Percentiles rank a stretch among this genome's conserved stretches.
Conservation (phyloP, 2,888 invertebrate species). For the Orthosia gothica region DNA sequence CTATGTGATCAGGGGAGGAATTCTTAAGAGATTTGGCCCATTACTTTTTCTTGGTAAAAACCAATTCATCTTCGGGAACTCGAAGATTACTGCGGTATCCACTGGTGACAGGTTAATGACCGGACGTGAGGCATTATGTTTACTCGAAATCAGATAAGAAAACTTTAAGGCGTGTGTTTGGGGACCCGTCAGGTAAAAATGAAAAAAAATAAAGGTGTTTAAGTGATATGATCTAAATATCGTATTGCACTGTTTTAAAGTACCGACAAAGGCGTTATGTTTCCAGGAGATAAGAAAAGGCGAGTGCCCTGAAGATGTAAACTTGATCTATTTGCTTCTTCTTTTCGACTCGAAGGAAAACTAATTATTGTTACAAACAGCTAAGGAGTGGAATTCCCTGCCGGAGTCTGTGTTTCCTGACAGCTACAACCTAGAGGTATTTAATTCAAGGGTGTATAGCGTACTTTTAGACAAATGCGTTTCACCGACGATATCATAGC, state of each 20-base stretch:
- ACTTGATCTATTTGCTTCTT: neutral
- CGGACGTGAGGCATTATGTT: conserved; percentile 51
- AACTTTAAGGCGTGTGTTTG: conserved; percentile 33
- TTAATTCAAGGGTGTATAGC: too few relatives aligned
- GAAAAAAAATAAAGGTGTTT: conserved; percentile 29
- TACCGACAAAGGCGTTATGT: conserved; percentile 28
- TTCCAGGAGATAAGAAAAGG: neutral
- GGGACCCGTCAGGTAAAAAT: conserved; percentile 38
- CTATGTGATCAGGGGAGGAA: neutral
- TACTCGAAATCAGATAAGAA: conserved; percentile 51
- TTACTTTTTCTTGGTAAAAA: neutral
- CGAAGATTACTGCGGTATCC: conserved; percentile 35
- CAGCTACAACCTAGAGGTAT: too few relatives aligned
- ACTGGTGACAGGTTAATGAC: conserved; percentile 55
- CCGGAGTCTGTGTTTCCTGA: too few relatives aligned
- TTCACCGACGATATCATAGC: too few relatives aligned
- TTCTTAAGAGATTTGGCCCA: neutral
- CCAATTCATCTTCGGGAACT: conserved; percentile 19
- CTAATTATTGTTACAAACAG: too few relatives aligned
- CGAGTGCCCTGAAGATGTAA: neutral
- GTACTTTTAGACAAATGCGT: too few relatives aligned
- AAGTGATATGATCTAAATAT: conserved; percentile 42
- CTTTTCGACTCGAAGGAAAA: too few relatives aligned
- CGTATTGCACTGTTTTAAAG: conserved; percentile 22
- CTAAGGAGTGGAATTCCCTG: too few relatives aligned